Percentiles rank a stretch among this genome's conserved stretches.
These are phyloP conservation scores for Nyctibius grandis DNA, from an alignment of 2,797 vertebrate species.

Conservation along the genomic window DNA sequence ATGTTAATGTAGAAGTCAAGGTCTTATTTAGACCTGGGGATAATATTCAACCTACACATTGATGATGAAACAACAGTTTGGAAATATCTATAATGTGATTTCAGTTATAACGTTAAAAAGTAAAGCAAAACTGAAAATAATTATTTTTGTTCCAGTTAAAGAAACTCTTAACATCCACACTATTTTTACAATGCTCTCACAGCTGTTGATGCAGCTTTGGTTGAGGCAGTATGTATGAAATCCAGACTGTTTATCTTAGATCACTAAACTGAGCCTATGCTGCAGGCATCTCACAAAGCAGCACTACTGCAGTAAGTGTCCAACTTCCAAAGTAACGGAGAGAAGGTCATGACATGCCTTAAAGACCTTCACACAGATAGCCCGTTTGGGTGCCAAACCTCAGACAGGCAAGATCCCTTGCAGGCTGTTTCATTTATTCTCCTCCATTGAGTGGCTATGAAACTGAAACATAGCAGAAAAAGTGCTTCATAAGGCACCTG, in stretches of 20 bases:
- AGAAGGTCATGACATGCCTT: neutral
- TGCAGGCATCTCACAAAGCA: neutral
- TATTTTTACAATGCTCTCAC: neutral
- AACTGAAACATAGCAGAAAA: neutral
- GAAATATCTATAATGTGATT: neutral
- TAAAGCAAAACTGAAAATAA: neutral
- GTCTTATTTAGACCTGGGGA: neutral
- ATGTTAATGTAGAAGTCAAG: neutral
- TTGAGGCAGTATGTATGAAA: neutral
- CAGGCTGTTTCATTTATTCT: neutral
- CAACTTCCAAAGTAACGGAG: neutral
- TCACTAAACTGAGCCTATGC: neutral
- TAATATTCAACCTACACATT: neutral
- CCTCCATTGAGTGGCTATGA: neutral
- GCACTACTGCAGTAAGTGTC: neutral
- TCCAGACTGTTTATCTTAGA: neutral
- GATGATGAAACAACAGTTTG: neutral
- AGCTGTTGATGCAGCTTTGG: neutral
- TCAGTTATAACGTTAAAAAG: neutral
- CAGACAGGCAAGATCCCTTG: neutral
- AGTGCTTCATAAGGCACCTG: neutral
- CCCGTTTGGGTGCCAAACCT: neutral
- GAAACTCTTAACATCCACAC: neutral
- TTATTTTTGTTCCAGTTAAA: neutral
- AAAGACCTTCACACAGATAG: neutral